phyloP scores from a whole-genome alignment of 1,140 invertebrate genomes.

The Drosophila ercepeae region DNA sequence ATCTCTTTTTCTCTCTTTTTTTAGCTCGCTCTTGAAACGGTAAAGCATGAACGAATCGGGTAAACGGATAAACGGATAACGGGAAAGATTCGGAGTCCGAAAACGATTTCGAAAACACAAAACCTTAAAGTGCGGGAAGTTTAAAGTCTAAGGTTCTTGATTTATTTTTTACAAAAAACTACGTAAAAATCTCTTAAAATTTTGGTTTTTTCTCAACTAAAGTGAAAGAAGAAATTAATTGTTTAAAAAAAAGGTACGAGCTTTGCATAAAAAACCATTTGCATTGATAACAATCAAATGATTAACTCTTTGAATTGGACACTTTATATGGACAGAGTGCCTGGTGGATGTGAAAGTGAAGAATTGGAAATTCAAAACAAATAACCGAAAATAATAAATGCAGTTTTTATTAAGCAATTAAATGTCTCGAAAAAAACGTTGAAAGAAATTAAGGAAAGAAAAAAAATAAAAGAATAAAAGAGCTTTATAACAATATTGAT shows the following conservation, averaged over 20 bases:
- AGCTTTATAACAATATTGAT: too few species aligned
- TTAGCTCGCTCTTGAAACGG: too few species aligned
- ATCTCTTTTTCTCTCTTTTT: too few species aligned
- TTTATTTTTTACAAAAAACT: background rate
- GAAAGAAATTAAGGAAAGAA: background rate
- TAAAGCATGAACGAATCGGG: too few species aligned
- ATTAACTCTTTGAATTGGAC: constrained; percentile 1
- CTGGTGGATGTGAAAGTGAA: constrained; percentile 32
- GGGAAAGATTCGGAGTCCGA: too few species aligned
- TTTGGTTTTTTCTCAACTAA: background rate
- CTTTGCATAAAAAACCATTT: constrained; percentile 19
- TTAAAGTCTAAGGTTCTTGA: background rate
- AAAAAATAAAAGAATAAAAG: too few species aligned
- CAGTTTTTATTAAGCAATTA: background rate
- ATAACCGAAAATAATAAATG: background rate
- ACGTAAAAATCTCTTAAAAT: background rate
- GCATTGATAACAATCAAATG: constrained; percentile 19
- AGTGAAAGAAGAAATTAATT: constrained; percentile 3
- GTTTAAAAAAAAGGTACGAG: constrained; percentile 10
- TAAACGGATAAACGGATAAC: too few species aligned
- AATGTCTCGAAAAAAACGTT: background rate
- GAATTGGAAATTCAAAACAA: background rate
- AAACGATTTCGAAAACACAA: too few species aligned
- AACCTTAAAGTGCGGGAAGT: constrained; percentile 20
- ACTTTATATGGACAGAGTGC: constrained; percentile 30